These are phyloP conservation scores for Colossoma macropomum DNA, from an alignment of 2,113 vertebrate genomes.

Conservation along the genomic window DNA sequence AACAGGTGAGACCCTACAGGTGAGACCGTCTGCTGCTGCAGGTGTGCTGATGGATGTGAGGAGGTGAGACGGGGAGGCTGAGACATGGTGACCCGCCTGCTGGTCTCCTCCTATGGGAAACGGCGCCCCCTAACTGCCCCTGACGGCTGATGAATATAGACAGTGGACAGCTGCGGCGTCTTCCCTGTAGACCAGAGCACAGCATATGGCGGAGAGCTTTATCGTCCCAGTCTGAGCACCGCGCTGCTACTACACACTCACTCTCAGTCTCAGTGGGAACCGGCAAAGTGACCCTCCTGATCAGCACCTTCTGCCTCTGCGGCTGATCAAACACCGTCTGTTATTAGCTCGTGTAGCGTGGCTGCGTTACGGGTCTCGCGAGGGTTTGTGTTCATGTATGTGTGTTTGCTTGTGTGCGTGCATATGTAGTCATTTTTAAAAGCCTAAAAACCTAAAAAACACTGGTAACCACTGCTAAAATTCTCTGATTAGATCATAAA, in stretches of 20 bases:
- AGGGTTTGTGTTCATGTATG: neutral
- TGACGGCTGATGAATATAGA: conserved; percentile 34
- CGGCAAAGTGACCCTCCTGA: conserved; percentile 3
- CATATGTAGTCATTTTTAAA: too few species aligned
- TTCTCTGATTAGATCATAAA: too few species aligned
- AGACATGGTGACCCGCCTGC: conserved; percentile 25
- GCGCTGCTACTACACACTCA: neutral
- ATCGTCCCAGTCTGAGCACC: neutral
- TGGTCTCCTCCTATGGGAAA: conserved; percentile 20
- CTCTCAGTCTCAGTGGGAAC: neutral
- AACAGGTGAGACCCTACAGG: neutral
- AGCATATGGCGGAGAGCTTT: conserved; percentile 29
- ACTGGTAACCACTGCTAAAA: too few species aligned
- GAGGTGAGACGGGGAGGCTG: neutral
- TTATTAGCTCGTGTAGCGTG: neutral
- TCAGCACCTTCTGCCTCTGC: neutral
- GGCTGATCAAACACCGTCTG: conserved; percentile 3
- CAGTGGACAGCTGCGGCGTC: conserved; percentile 35
- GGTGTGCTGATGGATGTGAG: conserved; percentile 17
- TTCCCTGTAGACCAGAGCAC: conserved; percentile 7
- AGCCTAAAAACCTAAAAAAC: too few species aligned
- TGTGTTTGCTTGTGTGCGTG: neutral
- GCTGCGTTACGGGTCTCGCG: neutral
- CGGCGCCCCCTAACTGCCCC: neutral
- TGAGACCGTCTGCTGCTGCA: conserved; percentile 29